phyloP scores from a whole-genome alignment of 2,888 invertebrate species.

The Onthophagus sagittarius region DNA sequence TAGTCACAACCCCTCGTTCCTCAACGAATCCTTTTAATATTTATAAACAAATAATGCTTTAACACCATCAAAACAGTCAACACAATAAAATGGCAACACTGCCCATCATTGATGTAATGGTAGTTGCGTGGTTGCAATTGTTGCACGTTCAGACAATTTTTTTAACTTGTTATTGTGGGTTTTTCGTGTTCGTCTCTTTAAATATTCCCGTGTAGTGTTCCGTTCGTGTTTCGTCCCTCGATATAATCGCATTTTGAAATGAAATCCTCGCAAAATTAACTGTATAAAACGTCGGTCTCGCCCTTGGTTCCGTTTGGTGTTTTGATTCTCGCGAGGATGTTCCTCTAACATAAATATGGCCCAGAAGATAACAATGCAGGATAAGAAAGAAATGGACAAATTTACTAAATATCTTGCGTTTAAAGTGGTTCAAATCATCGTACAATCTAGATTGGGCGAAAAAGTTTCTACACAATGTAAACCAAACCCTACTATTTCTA shows the following conservation, averaged over 20 bases:
- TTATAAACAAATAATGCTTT: neutral
- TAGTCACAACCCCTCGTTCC: neutral
- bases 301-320: neutral
- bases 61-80: too few species aligned
- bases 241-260: neutral
- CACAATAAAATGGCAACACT: slow-evolving; percentile 2
- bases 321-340: neutral
- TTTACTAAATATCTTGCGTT: slow-evolving; percentile 84
- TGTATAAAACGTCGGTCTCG: neutral
- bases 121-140: neutral
- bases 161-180: neutral
- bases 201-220: neutral
- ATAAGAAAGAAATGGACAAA: slow-evolving; percentile 80
- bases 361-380: slow-evolving; percentile 53
- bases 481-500: slow-evolving; percentile 64
- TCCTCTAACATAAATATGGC: slow-evolving; percentile 29
- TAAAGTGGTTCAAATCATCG: slow-evolving; percentile 87
- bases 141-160: neutral
- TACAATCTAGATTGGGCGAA: slow-evolving; percentile 86
- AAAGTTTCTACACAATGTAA: slow-evolving; percentile 79
- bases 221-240: neutral
- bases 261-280: neutral
- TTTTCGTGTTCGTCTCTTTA: slow-evolving; percentile 1
- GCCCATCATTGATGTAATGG: slow-evolving; percentile 6
- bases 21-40: neutral